Percentiles rank a stretch among this genome's conserved stretches.
Evolutionary conservation across 53 echinoderm and acorn worm genomes (phyloP).

Genomic region (Astropecten irregularis): DNA sequence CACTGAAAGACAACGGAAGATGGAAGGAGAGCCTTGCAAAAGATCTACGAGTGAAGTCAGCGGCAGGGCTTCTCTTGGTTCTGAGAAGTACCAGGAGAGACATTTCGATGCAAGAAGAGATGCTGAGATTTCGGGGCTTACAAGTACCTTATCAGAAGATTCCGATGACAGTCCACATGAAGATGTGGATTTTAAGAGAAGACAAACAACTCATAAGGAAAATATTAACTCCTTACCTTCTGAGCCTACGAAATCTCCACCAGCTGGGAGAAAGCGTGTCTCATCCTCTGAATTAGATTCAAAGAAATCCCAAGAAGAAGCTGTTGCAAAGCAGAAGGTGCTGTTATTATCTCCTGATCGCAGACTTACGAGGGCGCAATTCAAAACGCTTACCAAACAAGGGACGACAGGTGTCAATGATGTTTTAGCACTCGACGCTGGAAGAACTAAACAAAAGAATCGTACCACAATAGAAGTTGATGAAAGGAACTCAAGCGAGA

Average conservation of each 20-base stretch:
- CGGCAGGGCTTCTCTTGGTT: not conserved
- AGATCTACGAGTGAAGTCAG: not conserved
- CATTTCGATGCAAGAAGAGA: not conserved
- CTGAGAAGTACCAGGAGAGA: not conserved
- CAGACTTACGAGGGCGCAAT: slow-evolving; percentile 30
- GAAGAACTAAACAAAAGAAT: not conserved
- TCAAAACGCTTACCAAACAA: not conserved
- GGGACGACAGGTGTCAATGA: not conserved
- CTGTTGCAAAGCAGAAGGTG: not conserved
- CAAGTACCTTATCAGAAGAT: slow-evolving; percentile 15
- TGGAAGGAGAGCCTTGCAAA: no score
- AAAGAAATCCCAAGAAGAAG: not conserved
- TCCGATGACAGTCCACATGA: not conserved
- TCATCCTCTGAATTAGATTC: not conserved
- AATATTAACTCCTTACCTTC: not conserved
- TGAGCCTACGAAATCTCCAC: not conserved
- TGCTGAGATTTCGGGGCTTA: not conserved
- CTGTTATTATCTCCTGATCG: slow-evolving; percentile 47
- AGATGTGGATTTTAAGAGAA: no score
- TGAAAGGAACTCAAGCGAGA: no score
- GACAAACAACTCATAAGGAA: not conserved
- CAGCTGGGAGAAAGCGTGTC: not conserved
- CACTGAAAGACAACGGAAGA: no score
- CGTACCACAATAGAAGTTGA: not conserved
- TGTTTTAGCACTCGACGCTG: not conserved